Evolutionary conservation across 2,797 vertebrate species (phyloP), one percentile per base, ranked within the genome.

Genomic region (Artibeus lituratus): DNA sequence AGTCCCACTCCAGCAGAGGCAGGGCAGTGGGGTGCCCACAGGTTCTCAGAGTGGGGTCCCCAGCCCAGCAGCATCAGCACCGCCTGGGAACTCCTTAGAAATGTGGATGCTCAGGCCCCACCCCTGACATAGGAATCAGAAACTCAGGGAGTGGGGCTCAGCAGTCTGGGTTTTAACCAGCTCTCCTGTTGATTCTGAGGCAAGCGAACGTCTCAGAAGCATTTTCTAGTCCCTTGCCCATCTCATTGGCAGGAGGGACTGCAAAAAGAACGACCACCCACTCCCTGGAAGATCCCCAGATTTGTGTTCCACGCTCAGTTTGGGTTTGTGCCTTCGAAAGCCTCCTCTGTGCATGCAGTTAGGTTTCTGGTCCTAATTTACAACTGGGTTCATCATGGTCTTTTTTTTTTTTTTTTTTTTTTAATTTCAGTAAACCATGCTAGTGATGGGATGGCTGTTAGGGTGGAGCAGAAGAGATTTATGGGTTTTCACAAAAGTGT

Each of bases 381-480:
- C 47, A 70, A 32, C 65, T 62, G 6, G 47, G 26, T 72, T 95
- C 32, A 8, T 39, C 72, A 22, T 51, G 8, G 47, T 88, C 22
- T 55, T 55, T 55, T 24, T 22, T 55, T 39, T 77, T 42, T 55
- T 81, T 82, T 24, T 9, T 22, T 22, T 55, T 39, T 77, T 42
- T 55, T 81, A n/a, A 62, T 87, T 74, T 92, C 44, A 55, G 10
- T 72, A 92, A 94, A 72, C 51, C 69, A 18, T 32, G 57, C 53
- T 82, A 55, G 32, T 87, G 65, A 89, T 26, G 51, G 49, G 77
- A 74, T 26, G n/a, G 42, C 29, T 22, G 35, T 82, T 59, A 49
- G 92, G 95, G 83, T 83, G 65, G 92, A 88, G 94, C 21, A 26
- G 42, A 53, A 57, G 32, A 95, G 74, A 94, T 76, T 44, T 51